phyloP scores from a whole-genome alignment of 2,888 invertebrate genomes.

The Tachina fera region DNA sequence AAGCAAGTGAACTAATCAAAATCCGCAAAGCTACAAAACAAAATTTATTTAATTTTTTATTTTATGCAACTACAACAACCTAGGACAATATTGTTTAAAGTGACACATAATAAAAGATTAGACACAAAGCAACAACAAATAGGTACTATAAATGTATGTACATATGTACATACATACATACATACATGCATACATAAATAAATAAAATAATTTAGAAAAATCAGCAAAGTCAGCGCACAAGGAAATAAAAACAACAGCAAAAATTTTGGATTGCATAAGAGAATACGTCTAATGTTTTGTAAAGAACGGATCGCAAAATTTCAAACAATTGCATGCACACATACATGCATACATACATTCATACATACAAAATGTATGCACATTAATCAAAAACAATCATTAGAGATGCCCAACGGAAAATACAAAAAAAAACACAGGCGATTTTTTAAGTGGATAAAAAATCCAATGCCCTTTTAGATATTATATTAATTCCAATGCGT shows the following conservation, averaged over 20 bases:
- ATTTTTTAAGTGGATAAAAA: too few species aligned
- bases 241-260: slow-evolving; percentile 54
- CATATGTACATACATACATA: too few species aligned
- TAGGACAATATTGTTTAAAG: slow-evolving; percentile 83
- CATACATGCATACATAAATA: too few species aligned
- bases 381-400: neutral
- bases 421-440: slow-evolving; percentile 18
- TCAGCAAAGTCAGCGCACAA: slow-evolving; percentile 40
- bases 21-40: neutral
- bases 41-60: slow-evolving; percentile 1
- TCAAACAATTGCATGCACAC: neutral
- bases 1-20: neutral
- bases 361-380: neutral
- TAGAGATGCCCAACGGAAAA: neutral
- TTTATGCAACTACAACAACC: slow-evolving; percentile 73
- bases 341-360: too few species aligned
- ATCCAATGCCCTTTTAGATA: too few species aligned
- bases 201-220: slow-evolving; percentile 52
- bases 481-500: too few species aligned
- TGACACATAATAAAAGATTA: slow-evolving; percentile 77
- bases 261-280: slow-evolving; percentile 27
- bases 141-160: neutral
- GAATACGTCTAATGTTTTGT: neutral
- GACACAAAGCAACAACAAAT: slow-evolving; percentile 53
- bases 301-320: too few species aligned